A percentile compares a stretch with the other conserved stretches of the same genome.
Evolutionary conservation across 2,888 invertebrate species (phyloP).

Genomic region (Seladonia tumulorum): DNA sequence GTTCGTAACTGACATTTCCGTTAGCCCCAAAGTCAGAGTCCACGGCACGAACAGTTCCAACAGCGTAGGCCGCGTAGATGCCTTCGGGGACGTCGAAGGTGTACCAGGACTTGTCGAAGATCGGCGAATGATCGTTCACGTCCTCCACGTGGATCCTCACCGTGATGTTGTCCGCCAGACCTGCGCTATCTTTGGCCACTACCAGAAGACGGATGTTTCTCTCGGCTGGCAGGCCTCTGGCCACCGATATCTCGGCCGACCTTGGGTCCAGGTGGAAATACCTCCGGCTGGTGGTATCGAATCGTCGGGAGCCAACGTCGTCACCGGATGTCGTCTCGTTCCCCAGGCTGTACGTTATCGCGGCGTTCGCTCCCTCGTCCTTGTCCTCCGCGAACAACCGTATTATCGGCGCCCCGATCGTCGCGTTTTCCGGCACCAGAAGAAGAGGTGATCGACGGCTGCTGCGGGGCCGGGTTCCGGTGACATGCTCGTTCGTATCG

Average conservation of each 20-base stretch:
- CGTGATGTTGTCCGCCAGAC: constrained; percentile 89
- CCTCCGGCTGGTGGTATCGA: constrained; percentile 82
- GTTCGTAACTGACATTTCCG: constrained; percentile 90
- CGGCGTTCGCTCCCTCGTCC: constrained; percentile 89
- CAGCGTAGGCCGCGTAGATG: constrained; percentile 88
- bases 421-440: constrained; percentile 89
- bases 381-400: constrained; percentile 90
- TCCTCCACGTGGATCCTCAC: constrained; percentile 91
- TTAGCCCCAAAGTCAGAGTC: constrained; percentile 93
- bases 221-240: constrained; percentile 90
- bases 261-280: constrained; percentile 91
- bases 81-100: constrained; percentile 93
- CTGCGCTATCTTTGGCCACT: constrained; percentile 91
- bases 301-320: constrained; percentile 79
- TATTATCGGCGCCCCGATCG: constrained; percentile 89
- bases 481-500: constrained; percentile 26
- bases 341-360: constrained; percentile 87
- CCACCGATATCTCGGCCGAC: constrained; percentile 91
- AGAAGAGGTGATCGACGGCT: constrained; percentile 86
- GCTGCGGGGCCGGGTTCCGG: constrained; percentile 34
- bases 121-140: constrained; percentile 93
- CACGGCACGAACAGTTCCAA: constrained; percentile 91
- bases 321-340: constrained; percentile 68
- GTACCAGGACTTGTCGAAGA: constrained; percentile 93
- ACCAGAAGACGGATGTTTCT: constrained; percentile 91